phyloP scores from a whole-genome alignment of 2,113 vertebrate genomes.

The Microtus richardsoni region DNA sequence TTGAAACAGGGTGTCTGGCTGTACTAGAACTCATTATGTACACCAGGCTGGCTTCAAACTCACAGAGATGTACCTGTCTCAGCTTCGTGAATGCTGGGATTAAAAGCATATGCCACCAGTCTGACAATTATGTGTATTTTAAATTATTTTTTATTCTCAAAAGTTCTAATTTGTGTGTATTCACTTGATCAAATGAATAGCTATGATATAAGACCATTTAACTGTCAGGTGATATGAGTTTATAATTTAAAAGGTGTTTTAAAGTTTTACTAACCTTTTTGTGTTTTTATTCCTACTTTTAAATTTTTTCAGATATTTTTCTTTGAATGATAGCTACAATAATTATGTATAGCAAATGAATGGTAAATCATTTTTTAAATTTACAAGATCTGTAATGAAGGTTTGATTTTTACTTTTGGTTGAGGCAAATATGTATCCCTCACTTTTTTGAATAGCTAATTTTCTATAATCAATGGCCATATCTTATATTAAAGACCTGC shows the following conservation, averaged over 20 bases:
- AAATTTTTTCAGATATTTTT: constrained; percentile 9
- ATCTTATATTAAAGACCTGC: neutral
- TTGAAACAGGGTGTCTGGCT: neutral
- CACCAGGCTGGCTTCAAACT: neutral
- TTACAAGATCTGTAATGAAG: constrained; percentile 28
- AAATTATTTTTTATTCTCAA: constrained; percentile 49
- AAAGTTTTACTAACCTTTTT: constrained; percentile 54
- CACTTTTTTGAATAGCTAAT: neutral
- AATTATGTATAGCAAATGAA: neutral
- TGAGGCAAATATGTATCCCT: neutral
- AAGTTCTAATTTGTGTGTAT: constrained; percentile 18
- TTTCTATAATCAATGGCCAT: neutral
- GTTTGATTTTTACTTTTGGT: constrained; percentile 9
- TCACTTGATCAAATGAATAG: constrained; percentile 39
- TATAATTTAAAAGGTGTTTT: constrained; percentile 38
- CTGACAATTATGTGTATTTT: constrained; percentile 3
- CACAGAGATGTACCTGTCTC: neutral
- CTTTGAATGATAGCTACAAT: constrained; percentile 48
- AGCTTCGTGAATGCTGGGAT: neutral
- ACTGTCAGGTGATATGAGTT: neutral
- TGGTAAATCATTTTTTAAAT: constrained; percentile 41
- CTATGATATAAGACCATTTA: constrained; percentile 36
- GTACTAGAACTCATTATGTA: neutral
- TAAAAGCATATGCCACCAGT: neutral
- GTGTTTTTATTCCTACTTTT: neutral